Conservation (phyloP, 1,140 invertebrate species). For the Metopolophium dirhodum region DNA sequence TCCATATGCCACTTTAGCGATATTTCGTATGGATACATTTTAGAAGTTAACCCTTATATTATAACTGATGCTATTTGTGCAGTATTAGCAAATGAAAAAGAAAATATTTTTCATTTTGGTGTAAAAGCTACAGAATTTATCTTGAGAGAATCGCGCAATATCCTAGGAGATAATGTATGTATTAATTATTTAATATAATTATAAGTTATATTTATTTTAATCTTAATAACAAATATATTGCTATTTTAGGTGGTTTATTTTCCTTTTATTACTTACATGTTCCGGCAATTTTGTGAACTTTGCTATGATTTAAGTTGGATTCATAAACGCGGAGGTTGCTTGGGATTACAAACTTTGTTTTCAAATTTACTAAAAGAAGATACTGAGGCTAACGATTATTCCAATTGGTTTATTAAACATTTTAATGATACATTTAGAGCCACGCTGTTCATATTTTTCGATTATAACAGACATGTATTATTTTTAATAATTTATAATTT, state of each 20-base stretch:
- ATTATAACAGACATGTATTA: slow-evolving; percentile 22
- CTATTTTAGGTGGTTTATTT: slow-evolving; percentile 34
- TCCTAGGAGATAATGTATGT: slow-evolving; percentile 27
- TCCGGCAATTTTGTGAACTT: slow-evolving; percentile 28
- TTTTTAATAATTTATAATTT: background rate
- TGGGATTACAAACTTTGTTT: slow-evolving; percentile 27
- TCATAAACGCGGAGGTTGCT: slow-evolving; percentile 41
- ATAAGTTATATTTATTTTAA: background rate
- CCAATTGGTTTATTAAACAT: slow-evolving; percentile 46
- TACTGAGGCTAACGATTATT: background rate
- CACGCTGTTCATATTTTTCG: slow-evolving; percentile 25
- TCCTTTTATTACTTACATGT: slow-evolving; percentile 34
- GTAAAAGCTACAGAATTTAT: background rate
- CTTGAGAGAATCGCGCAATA: background rate
- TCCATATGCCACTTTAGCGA: background rate
- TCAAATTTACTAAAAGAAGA: background rate
- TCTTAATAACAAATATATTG: background rate
- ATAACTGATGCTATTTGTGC: slow-evolving; percentile 40
- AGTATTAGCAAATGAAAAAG: slow-evolving; percentile 35
- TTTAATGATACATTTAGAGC: slow-evolving; percentile 32
- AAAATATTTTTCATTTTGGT: slow-evolving; percentile 23
- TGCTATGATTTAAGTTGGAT: slow-evolving; percentile 44
- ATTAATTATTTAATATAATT: background rate
- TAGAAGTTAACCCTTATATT: slow-evolving; percentile 28
- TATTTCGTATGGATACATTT: background rate